phyloP scores from a whole-genome alignment of 2,797 vertebrate genomes.

The Octomys mimax region DNA sequence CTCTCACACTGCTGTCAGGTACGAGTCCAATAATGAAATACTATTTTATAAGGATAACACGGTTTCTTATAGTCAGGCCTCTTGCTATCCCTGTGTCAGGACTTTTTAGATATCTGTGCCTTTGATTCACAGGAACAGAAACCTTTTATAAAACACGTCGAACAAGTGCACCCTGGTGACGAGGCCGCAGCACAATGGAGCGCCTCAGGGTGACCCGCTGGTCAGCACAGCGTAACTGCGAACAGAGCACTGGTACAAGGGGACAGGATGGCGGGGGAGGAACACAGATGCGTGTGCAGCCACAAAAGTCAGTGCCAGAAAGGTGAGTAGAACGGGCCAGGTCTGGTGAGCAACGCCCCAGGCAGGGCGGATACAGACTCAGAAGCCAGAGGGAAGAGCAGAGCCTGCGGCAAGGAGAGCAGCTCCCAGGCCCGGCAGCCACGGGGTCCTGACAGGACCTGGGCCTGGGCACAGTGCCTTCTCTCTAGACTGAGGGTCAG shows the following conservation, averaged over 20 bases:
- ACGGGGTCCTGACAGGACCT: neutral
- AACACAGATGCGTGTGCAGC: neutral
- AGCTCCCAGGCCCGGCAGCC: neutral
- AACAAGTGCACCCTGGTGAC: neutral
- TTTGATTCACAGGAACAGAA: neutral
- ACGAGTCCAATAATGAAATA: neutral
- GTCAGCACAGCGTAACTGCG: no score
- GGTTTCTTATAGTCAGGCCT: neutral
- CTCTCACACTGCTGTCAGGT: neutral
- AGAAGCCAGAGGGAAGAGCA: neutral
- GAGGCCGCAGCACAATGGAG: neutral
- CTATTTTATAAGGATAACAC: neutral
- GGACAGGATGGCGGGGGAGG: neutral
- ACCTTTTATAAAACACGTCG: neutral
- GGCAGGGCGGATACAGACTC: neutral
- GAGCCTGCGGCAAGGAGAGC: neutral
- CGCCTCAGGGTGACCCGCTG: rapidly evolving
- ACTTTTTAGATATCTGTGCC: neutral
- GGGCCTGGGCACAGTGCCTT: neutral
- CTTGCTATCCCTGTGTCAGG: neutral
- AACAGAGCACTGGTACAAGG: rapidly evolving
- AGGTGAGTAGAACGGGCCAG: neutral
- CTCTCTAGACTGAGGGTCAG: neutral
- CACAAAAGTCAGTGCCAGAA: neutral
- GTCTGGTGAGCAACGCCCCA: no score